phyloP scores from a whole-genome alignment of 2,113 vertebrate species.

The Empidonax traillii region DNA sequence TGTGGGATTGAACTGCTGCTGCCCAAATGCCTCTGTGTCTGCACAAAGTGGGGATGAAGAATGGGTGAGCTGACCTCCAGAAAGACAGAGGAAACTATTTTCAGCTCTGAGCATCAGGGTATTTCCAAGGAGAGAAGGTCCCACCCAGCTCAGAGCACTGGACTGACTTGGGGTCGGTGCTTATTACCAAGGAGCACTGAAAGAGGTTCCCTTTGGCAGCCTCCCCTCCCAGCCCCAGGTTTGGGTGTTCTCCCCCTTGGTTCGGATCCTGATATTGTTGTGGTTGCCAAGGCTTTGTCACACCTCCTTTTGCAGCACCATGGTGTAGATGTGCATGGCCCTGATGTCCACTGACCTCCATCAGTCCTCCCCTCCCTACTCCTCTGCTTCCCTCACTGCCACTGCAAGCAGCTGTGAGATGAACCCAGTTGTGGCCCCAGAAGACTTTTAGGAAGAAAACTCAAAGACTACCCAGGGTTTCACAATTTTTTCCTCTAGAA shows the following conservation, averaged over 20 bases:
- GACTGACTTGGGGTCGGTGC: background rate
- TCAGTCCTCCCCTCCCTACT: background rate
- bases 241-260: background rate
- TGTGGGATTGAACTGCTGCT: background rate
- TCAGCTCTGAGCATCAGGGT: background rate
- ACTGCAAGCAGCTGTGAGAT: fast-evolving
- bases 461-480: background rate
- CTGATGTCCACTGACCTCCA: background rate
- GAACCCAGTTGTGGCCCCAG: background rate
- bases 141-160: background rate
- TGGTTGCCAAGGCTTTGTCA: background rate
- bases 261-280: background rate
- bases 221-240: background rate
- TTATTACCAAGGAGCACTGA: background rate
- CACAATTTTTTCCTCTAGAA: background rate
- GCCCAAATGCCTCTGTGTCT: background rate
- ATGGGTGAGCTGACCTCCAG: background rate
- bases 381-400: background rate
- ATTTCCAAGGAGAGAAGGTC: background rate
- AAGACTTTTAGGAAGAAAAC: background rate
- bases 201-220: background rate
- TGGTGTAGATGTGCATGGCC: background rate
- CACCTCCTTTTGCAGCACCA: background rate
- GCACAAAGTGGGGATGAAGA: no score
- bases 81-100: background rate